Evolutionary conservation across 2,888 invertebrate species (phyloP).

Genomic region (Sussaba pulchella): DNA sequence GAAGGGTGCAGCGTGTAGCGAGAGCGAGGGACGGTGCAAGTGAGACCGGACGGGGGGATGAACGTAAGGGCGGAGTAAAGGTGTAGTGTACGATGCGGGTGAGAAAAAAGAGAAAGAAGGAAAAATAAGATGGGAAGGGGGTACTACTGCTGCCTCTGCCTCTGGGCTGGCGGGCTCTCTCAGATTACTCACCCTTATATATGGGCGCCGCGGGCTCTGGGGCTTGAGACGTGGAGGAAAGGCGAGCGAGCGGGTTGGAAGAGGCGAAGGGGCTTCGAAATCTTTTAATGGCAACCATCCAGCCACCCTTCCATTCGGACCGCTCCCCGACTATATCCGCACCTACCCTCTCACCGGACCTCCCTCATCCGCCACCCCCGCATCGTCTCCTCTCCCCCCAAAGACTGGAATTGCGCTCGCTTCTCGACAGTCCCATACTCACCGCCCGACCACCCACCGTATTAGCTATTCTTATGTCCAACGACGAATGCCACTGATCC

Average conservation of each 20-base stretch:
- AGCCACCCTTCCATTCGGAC: slow-evolving; percentile 70
- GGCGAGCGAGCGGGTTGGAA: slow-evolving; percentile 64
- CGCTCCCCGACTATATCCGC: slow-evolving; percentile 49
- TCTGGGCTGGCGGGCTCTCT: slow-evolving; percentile 67
- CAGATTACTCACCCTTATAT: slow-evolving; percentile 82
- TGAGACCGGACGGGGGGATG: slow-evolving; percentile 37
- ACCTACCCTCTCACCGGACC: slow-evolving; percentile 54
- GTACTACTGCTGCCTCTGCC: slow-evolving; percentile 22
- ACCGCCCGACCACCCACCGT: slow-evolving; percentile 73
- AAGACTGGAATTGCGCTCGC: slow-evolving; percentile 39
- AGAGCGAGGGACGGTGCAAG: slow-evolving; percentile 11
- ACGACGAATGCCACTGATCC: slow-evolving; percentile 76
- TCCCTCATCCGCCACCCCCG: slow-evolving; percentile 25
- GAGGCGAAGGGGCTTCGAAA: slow-evolving; percentile 76
- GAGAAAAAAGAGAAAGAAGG: slow-evolving; percentile 65
- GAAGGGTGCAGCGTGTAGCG: slow-evolving; percentile 3
- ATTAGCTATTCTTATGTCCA: slow-evolving; percentile 83
- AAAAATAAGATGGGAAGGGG: slow-evolving; percentile 55
- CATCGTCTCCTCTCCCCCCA: slow-evolving; percentile 66
- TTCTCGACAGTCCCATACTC: slow-evolving; percentile 1
- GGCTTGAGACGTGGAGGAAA: slow-evolving; percentile 50
- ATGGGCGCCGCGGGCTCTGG: slow-evolving; percentile 76
- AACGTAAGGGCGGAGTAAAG: slow-evolving; percentile 64
- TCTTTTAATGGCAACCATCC: slow-evolving; percentile 83
- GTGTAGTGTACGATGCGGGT: slow-evolving; percentile 65